Evolutionary conservation across 2,113 vertebrate genomes (phyloP), one percentile per base, ranked within the genome.

Genomic region (Solea solea): DNA sequence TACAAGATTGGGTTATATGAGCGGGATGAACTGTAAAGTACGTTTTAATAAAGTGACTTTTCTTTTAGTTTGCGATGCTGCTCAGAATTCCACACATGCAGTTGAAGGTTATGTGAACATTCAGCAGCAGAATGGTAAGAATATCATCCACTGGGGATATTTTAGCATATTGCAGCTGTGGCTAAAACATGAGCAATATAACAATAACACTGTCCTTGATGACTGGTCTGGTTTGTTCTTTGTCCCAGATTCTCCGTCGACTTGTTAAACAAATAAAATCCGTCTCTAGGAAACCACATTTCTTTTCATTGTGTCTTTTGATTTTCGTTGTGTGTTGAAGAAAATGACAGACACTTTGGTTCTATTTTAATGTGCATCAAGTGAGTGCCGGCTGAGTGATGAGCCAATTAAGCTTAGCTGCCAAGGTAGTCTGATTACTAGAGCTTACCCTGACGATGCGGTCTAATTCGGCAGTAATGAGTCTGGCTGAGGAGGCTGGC

Each of bases 401-500:
- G 89, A 88, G 86, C 88, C 88, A 86, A 89, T 90, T 90, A 89
- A 81, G 76, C 60, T 63, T 5, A 78, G 74, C 80, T 39, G 80
- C 83, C 67, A 72, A 84, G 78, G 81, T 83, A 80, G 73, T 81
- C 85, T 88, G 89, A 88, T 91, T 84, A 84, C 83, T 68, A 76
- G 78, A 86, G 82, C 83, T 88, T 86, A 83, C 76, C 42, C 49
- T 39, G 9, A 63, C 78, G 81, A 88, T 79, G 74, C 48, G 40
- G 76, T 80, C 81, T 87, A 80, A 90, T 91, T 88, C 72, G 44
- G 52, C 80, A 74, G 63, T 82, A 86, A 89, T 85, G 88, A 88
- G 81, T 64, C 40, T 44, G 64, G 78, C 83, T 71, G 77, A 69
- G 81, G 83, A 90, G 81, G 81, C 64, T 66, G 78, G 80, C 80